Conservation (phyloP, 1,140 invertebrate species). For the Cheumatopsyche charites region DNA sequence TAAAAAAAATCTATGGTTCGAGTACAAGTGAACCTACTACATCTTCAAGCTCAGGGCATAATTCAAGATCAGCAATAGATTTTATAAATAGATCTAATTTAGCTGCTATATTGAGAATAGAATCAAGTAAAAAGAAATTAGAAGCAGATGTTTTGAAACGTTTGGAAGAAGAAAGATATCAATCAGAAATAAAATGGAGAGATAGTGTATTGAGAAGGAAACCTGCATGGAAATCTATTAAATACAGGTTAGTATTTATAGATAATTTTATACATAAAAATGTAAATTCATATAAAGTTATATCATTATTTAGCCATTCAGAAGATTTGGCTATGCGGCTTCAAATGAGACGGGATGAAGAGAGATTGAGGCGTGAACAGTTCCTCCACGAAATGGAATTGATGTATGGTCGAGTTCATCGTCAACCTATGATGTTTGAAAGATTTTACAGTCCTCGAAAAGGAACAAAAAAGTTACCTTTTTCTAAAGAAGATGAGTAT, state of each 20-base stretch:
- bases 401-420: constrained; percentile 72
- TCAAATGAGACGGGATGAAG: constrained; percentile 69
- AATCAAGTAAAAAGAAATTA: constrained; percentile 68
- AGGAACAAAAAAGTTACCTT: constrained; percentile 41
- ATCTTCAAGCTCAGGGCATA: constrained; percentile 52
- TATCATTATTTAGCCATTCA: constrained; percentile 61
- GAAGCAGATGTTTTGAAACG: constrained; percentile 67
- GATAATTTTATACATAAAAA: neutral
- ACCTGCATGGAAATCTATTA: constrained; percentile 72
- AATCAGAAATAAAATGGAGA: constrained; percentile 63
- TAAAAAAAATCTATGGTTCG: constrained; percentile 56
- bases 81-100: constrained; percentile 69
- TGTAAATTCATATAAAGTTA: neutral
- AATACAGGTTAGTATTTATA: constrained; percentile 58
- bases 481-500: constrained; percentile 1
- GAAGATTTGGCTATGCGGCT: constrained; percentile 71
- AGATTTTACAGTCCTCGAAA: constrained; percentile 68
- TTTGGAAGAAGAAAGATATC: constrained; percentile 64
- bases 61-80: constrained; percentile 58
- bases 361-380: constrained; percentile 68
- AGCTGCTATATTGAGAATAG: constrained; percentile 72
- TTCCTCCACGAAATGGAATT: constrained; percentile 72
- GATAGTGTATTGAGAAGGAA: constrained; percentile 67
- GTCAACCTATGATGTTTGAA: constrained; percentile 73
- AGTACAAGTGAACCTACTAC: constrained; percentile 52